A percentile compares a stretch with the other conserved stretches of the same genome.
These are phyloP conservation scores for Trichogramma pretiosum DNA, from an alignment of 1,140 invertebrate species.

Conservation along the genomic window DNA sequence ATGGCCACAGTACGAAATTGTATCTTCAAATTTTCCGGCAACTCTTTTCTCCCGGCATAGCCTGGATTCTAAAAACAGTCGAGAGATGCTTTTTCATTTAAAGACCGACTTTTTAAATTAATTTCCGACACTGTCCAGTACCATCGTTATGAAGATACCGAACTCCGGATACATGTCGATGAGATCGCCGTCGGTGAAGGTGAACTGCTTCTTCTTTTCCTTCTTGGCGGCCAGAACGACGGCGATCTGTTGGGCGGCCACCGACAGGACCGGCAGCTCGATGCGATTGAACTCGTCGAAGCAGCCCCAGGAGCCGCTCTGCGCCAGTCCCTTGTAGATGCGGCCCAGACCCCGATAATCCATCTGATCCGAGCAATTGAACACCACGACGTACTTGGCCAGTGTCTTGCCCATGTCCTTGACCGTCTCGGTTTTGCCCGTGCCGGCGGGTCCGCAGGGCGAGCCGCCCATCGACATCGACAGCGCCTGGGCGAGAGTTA, in stretches of 20 bases:
- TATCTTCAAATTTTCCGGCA: slow-evolving; percentile 95
- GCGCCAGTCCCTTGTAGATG: slow-evolving; percentile 84
- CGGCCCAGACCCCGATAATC: slow-evolving; percentile 87
- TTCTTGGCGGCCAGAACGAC: slow-evolving; percentile 85
- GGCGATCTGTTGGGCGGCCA: slow-evolving; percentile 94
- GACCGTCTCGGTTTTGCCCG: slow-evolving; percentile 93
- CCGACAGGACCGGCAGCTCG: slow-evolving; percentile 88
- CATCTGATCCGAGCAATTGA: slow-evolving; percentile 99
- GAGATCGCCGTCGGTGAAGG: slow-evolving; percentile 90
- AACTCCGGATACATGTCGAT: slow-evolving; percentile 92
- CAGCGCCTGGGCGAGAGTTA: slow-evolving; percentile 89
- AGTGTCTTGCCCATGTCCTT: slow-evolving; percentile 98
- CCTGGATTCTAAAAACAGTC: slow-evolving; percentile 86
- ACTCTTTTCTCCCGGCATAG: slow-evolving; percentile 89
- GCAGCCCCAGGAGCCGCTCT: slow-evolving; percentile 94
- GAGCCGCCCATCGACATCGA: slow-evolving; percentile 95
- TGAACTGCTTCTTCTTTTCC: slow-evolving; percentile 84
- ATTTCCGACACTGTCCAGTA: slow-evolving; percentile 37
- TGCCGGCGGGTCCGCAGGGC: slow-evolving; percentile 90
- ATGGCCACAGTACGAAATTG: slow-evolving; percentile 95
- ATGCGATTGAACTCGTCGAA: slow-evolving; percentile 97
- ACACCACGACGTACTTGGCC: slow-evolving; percentile 95
- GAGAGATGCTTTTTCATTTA: slow-evolving; percentile 1
- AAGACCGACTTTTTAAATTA: no score
- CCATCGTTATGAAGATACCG: slow-evolving; percentile 97